Conservation (phyloP, 2,797 vertebrate genomes). For the Salmo trutta region DNA sequence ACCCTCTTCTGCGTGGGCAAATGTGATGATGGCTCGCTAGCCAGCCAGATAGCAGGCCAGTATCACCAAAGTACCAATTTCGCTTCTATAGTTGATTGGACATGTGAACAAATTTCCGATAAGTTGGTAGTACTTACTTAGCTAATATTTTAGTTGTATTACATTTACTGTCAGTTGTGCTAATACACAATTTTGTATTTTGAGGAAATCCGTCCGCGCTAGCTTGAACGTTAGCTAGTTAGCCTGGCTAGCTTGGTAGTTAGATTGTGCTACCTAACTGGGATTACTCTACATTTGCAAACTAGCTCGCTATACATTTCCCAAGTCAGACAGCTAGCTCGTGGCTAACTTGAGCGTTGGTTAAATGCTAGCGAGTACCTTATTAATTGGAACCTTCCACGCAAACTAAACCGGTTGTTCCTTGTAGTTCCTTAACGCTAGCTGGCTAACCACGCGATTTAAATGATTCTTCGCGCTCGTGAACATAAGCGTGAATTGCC, state of each 20-base stretch:
- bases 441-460: conserved; percentile 23
- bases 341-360: no score
- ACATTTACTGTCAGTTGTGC: not conserved
- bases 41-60: not conserved
- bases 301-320: conserved; percentile 9
- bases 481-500: conserved; percentile 64
- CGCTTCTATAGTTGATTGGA: not conserved
- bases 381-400: not conserved
- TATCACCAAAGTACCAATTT: not conserved
- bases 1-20: conserved; percentile 40
- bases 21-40: conserved; percentile 18
- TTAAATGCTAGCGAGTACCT: not conserved
- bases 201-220: not conserved
- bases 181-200: no score
- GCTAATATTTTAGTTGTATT: not conserved
- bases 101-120: not conserved
- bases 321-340: not conserved
- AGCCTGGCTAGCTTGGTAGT: not conserved
- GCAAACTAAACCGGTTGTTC: not conserved
- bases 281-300: conserved; percentile 5
- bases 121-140: not conserved
- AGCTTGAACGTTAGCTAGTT: not conserved
- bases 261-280: not conserved
- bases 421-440: not conserved
- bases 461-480: conserved; percentile 66